Percentiles rank a stretch among this genome's conserved stretches.
Conservation (phyloP, 2,113 vertebrate species). For the Dipodomys stephensi region DNA sequence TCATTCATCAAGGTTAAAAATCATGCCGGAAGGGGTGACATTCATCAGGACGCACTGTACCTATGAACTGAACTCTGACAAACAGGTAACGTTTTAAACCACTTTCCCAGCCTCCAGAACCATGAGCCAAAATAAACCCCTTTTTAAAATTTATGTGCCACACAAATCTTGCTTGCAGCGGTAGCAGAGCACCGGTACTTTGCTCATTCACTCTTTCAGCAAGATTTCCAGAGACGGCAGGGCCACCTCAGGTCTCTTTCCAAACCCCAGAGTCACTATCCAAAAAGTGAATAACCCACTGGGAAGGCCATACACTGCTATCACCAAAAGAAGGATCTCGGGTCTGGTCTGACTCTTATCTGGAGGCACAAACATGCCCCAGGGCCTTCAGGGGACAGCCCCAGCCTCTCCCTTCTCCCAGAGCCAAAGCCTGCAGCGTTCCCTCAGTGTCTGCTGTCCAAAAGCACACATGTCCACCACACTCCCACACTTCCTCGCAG, state of each 20-base stretch:
- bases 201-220: background rate
- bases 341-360: background rate
- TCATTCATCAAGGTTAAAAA: conserved; percentile 5
- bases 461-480: rapidly evolving
- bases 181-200: no score
- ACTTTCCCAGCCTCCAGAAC: conserved; percentile 6
- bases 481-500: background rate
- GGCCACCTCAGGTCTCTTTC: background rate
- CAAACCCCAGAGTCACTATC: no score
- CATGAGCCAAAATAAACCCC: background rate
- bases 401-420: background rate
- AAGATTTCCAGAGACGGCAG: background rate
- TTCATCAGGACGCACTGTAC: no score
- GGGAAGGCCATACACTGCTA: background rate
- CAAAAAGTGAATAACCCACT: background rate
- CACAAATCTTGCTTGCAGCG: background rate
- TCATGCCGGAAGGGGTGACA: background rate
- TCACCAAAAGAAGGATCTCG: background rate
- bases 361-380: background rate
- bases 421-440: background rate
- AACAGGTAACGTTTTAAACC: background rate
- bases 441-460: background rate
- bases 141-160: background rate
- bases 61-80: no score
- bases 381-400: background rate